phyloP scores from a whole-genome alignment of 2,113 vertebrate genomes.

The Ascaphus truei region DNA sequence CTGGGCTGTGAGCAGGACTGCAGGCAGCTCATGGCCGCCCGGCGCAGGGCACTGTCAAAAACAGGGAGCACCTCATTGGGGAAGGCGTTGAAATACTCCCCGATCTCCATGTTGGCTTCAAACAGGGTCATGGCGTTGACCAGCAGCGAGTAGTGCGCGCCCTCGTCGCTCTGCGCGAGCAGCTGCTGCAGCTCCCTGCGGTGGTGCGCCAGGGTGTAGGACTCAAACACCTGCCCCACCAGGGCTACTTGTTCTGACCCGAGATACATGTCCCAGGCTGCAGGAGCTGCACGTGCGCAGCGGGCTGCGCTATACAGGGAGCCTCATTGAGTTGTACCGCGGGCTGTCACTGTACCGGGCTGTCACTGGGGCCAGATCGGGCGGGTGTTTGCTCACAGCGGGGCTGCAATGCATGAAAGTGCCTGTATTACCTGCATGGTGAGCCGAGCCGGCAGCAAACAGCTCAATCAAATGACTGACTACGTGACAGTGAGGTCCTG shows the following conservation, averaged over 20 bases:
- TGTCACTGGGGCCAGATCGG: too few species aligned
- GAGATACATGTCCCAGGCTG: slow-evolving; percentile 56
- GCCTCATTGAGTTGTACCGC: too few species aligned
- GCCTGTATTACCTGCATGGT: too few species aligned
- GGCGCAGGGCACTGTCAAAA: slow-evolving; percentile 77
- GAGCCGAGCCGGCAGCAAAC: too few species aligned
- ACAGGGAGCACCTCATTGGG: slow-evolving; percentile 76
- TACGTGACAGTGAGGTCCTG: too few species aligned
- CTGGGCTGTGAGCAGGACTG: slow-evolving; percentile 34
- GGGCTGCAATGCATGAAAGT: too few species aligned
- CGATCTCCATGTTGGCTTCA: slow-evolving; percentile 92
- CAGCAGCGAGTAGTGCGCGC: slow-evolving; percentile 75
- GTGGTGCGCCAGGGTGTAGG: slow-evolving; percentile 80
- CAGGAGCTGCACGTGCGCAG: not conserved
- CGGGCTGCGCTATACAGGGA: too few species aligned
- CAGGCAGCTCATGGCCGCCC: slow-evolving; percentile 54
- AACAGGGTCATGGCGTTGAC: slow-evolving; percentile 91
- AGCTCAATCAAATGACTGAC: too few species aligned
- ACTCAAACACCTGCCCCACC: slow-evolving; percentile 80
- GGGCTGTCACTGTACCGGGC: too few species aligned
- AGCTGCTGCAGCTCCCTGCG: slow-evolving; percentile 67
- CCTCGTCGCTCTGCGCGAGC: slow-evolving; percentile 56
- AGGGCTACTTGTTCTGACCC: slow-evolving; percentile 68
- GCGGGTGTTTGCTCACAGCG: not conserved
- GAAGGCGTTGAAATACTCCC: slow-evolving; percentile 83